A percentile compares a stretch with the other conserved stretches of the same genome.
Conservation (phyloP, 1,140 invertebrate species). For the Tribolium castaneum region DNA sequence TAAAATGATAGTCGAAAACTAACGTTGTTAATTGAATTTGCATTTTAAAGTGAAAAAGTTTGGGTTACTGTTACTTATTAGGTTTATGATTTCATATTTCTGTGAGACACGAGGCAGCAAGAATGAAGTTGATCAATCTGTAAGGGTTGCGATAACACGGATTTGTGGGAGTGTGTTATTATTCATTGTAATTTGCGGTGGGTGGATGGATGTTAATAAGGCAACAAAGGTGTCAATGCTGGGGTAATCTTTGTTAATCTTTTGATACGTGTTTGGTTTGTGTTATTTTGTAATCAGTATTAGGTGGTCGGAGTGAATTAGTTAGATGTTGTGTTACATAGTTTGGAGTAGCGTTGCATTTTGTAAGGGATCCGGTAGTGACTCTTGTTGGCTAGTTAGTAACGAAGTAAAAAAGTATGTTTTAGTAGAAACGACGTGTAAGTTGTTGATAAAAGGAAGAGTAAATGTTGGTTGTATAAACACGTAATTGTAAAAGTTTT, state of each 20-base stretch:
- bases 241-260: not conserved
- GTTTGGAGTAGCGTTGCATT: not conserved
- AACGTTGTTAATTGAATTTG: too few species aligned
- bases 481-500: slow-evolving; percentile 41
- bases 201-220: not conserved
- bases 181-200: too few species aligned
- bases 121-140: too few species aligned
- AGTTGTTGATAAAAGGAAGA: not conserved
- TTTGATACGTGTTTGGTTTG: not conserved
- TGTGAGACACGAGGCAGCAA: too few species aligned
- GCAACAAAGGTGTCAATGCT: not conserved
- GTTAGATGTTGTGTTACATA: not conserved
- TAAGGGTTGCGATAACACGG: too few species aligned
- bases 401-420: not conserved
- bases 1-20: too few species aligned
- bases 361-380: not conserved
- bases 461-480: slow-evolving; percentile 32
- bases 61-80: too few species aligned
- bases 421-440: not conserved
- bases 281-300: not conserved
- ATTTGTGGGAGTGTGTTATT: too few species aligned
- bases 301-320: not conserved
- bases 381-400: not conserved
- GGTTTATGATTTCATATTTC: too few species aligned
- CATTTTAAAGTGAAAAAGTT: too few species aligned